phyloP scores from a whole-genome alignment of 2,888 invertebrate species.

The Drosophila tanythrix region DNA sequence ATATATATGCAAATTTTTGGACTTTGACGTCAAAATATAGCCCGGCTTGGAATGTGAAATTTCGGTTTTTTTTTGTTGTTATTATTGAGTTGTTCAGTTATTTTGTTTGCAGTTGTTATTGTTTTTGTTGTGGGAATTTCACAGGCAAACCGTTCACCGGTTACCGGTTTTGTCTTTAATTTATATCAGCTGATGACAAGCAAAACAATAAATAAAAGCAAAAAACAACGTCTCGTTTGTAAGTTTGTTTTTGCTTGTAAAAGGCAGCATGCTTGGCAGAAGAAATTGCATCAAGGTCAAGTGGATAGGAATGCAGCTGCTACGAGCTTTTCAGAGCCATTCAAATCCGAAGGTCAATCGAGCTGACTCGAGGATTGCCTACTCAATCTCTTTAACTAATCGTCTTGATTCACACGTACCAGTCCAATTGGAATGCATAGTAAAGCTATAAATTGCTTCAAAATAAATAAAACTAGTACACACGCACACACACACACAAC shows the following conservation, averaged over 20 bases:
- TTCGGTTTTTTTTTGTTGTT: constrained; percentile 54
- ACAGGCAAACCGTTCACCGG: constrained; percentile 34
- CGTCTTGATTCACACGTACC: constrained; percentile 1
- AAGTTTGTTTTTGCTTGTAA: constrained; percentile 8
- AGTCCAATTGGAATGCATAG: constrained; percentile 31
- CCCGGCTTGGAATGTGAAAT: constrained; percentile 76
- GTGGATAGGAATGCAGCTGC: constrained; percentile 33
- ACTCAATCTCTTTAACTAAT: constrained; percentile 28
- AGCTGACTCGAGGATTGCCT: constrained; percentile 18
- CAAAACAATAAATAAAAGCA: constrained; percentile 2
- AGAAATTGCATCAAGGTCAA: constrained; percentile 61
- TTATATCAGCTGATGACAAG: constrained; percentile 49
- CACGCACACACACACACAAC: constrained; percentile 21
- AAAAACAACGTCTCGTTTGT: neutral
- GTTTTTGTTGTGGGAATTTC: constrained; percentile 65
- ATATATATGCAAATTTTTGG: constrained; percentile 67
- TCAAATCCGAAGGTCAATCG: constrained; percentile 36
- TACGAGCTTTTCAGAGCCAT: constrained; percentile 6
- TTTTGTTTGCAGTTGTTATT: constrained; percentile 19
- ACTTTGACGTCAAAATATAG: constrained; percentile 79
- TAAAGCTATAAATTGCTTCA: constrained; percentile 57
- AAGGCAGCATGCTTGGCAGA: constrained; percentile 5
- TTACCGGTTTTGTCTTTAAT: constrained; percentile 34
- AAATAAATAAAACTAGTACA: constrained; percentile 45
- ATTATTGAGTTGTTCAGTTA: constrained; percentile 48